Percentiles rank a stretch among this genome's conserved stretches.
Evolutionary conservation across 2,113 vertebrate genomes (phyloP).

Genomic region (Puma concolor): DNA sequence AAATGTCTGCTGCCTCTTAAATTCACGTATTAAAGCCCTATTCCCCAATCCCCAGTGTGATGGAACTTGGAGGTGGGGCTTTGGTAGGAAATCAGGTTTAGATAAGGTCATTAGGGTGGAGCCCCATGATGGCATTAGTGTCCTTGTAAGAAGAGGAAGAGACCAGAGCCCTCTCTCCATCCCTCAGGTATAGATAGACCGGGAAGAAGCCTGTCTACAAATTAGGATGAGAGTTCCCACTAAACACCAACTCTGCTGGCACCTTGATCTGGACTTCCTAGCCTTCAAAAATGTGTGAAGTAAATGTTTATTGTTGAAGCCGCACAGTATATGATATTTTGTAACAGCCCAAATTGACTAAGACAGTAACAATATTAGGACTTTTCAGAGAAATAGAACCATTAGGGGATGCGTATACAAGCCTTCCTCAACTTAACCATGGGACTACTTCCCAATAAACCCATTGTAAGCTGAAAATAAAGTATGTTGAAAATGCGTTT

Average conservation of each 20-base stretch:
- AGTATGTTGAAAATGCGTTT: not conserved
- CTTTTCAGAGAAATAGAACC: not conserved
- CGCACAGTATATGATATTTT: not conserved
- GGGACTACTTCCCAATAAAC: not conserved
- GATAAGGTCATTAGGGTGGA: not conserved
- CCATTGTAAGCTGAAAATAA: not conserved
- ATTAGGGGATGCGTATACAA: not conserved
- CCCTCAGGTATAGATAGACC: not conserved
- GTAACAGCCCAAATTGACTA: not conserved
- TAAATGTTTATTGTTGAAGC: not conserved
- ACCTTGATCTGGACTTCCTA: not conserved
- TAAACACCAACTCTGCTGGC: not conserved
- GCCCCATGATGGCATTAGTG: not conserved
- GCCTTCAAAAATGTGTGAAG: not conserved
- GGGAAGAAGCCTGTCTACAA: not conserved
- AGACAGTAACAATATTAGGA: not conserved
- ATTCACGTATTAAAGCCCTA: not conserved
- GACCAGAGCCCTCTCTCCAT: not conserved
- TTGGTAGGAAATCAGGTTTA: not conserved
- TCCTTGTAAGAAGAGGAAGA: not conserved
- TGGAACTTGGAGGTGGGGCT: not conserved
- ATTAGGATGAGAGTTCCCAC: not conserved
- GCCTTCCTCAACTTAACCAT: not conserved
- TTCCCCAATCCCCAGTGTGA: not conserved
- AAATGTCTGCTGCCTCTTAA: not conserved